A percentile compares a stretch with the other conserved stretches of the same genome.
These are phyloP conservation scores for Steromphala cineraria DNA, from an alignment of 2,888 invertebrate genomes.

Conservation along the genomic window DNA sequence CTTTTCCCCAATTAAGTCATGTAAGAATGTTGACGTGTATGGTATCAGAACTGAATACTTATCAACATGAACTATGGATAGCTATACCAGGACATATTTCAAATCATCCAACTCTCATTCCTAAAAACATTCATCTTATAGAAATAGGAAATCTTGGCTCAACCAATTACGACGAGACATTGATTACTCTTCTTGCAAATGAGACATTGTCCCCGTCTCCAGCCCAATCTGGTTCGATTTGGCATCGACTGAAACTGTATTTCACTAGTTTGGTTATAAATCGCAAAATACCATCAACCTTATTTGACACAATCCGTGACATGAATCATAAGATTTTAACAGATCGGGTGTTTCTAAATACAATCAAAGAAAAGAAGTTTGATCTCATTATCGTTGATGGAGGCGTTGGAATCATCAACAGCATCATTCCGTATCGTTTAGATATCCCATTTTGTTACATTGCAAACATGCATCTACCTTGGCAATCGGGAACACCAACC, in stretches of 20 bases:
- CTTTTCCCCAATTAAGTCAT: not conserved
- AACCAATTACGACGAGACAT: not conserved
- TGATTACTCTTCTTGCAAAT: not conserved
- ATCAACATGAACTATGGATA: not conserved
- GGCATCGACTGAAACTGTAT: not conserved
- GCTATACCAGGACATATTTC: not conserved
- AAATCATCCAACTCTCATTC: not conserved
- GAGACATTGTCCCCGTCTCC: not conserved
- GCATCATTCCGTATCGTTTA: conserved; percentile 28
- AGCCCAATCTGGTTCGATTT: not conserved
- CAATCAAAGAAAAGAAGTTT: not conserved
- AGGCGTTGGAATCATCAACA: not conserved
- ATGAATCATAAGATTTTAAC: not conserved
- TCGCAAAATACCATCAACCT: not conserved
- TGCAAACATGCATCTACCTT: not conserved
- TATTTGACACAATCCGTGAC: not conserved
- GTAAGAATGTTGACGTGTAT: not conserved
- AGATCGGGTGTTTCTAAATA: not conserved
- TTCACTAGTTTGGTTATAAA: not conserved
- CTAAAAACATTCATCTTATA: not conserved
- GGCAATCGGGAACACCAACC: not conserved
- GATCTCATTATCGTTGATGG: not conserved
- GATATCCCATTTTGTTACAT: conserved; percentile 29
- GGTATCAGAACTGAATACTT: not conserved
- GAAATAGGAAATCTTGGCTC: not conserved